Percentiles rank a stretch among this genome's conserved stretches.
Conservation (phyloP, 2,113 vertebrate species). For the Saguinus imperator region DNA sequence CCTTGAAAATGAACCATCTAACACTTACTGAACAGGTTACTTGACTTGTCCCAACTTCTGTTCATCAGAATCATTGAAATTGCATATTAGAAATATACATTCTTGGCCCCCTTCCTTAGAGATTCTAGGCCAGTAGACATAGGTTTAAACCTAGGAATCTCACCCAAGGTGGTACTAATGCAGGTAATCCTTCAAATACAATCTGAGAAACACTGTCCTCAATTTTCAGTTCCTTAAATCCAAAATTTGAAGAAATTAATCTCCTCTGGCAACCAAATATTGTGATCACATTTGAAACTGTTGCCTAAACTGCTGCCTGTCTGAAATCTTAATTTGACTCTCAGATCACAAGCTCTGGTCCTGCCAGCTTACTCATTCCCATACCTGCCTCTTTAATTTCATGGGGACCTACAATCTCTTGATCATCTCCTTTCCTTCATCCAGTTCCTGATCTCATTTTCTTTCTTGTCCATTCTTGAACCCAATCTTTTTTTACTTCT, state of each 20-base stretch:
- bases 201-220: background rate
- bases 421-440: background rate
- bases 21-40: background rate
- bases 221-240: conserved; percentile 14
- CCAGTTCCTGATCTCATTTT: background rate
- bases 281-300: background rate
- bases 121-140: background rate
- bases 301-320: background rate
- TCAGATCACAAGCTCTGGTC: background rate
- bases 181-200: background rate
- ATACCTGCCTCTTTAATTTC: conserved; percentile 23
- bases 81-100: background rate
- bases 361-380: background rate
- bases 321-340: background rate
- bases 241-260: conserved; percentile 4
- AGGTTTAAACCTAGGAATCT: background rate
- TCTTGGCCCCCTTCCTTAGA: background rate
- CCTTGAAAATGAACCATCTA: background rate
- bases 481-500: background rate
- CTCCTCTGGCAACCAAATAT: background rate
- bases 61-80: background rate
- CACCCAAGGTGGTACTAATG: background rate
- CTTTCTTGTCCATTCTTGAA: conserved; percentile 3
- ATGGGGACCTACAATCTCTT: background rate
- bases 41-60: background rate